Conservation (phyloP, 2,797 vertebrate species). For the Phalanger gymnotis region DNA sequence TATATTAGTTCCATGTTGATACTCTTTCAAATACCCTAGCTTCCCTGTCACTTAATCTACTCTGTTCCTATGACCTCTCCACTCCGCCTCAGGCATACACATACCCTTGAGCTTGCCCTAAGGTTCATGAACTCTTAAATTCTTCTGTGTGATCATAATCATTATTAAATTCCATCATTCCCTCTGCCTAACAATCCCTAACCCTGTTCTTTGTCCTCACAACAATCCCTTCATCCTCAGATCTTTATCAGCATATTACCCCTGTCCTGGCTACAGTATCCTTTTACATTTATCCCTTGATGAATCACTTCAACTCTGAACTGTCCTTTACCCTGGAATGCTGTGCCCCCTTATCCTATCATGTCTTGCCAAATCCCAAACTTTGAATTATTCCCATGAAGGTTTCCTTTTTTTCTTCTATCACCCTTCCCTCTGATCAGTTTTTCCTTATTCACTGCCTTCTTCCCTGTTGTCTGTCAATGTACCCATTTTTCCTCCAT, state of each 20-base stretch:
- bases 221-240: background rate
- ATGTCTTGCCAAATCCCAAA: background rate
- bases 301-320: background rate
- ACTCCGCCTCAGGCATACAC: background rate
- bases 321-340: background rate
- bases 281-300: background rate
- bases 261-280: background rate
- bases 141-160: background rate
- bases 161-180: background rate
- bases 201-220: too few species aligned
- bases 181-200: background rate
- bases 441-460: background rate
- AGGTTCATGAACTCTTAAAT: background rate
- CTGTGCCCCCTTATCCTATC: background rate
- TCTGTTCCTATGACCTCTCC: background rate
- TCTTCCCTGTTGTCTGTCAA: background rate
- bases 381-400: background rate
- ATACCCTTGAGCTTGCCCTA: background rate
- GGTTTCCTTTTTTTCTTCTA: background rate
- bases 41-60: background rate
- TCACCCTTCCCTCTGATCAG: background rate
- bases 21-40: background rate
- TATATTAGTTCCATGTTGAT: background rate
- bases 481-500: background rate
- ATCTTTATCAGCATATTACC: background rate